Base-by-base conservation (phyloP, 1,140 invertebrate genomes). In the Caenorhabditis briggsae region DNA sequence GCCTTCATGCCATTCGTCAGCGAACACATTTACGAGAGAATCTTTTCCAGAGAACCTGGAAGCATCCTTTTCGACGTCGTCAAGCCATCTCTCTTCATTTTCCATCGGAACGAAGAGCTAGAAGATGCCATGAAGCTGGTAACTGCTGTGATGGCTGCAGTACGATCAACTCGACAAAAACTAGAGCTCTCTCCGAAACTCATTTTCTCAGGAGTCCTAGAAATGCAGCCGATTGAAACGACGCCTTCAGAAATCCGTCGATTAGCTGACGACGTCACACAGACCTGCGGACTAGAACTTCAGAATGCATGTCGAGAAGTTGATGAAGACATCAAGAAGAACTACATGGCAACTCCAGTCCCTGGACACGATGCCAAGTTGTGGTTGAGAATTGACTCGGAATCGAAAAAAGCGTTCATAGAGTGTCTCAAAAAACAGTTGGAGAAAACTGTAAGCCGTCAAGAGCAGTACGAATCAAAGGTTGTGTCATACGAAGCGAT, bases 1-100 rank as follows among this genome's bases (percentile, higher is more conserved):
- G 86, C 86, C 8, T 89, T 89, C 56, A 89, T 89, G 88, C 89
- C 89, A 3, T 89, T 89, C 55, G 85, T 89, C 20, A 58, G 87
- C 12, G 86, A 89, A 43, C 53, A 88, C 64, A 78, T 89, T 8
- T 89, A 84, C 61, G 83, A 89, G 18, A 12, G 83, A 16, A 59
- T 87, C 20, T 86, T 86, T 41, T n/a, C 46, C 7, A 74, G 85
- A 11, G 85, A 86, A 43, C 50, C 85, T 23, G 85, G 85, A 48
- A 56, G 46, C 23, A 86, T 86, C 41, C 55, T 78, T 33, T 86
- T 82, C 46, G 85, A 86, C 46, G 74, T 86, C 25, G 85, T 86
- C 18, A 86, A 86, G 50, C 61, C 84, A 23, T 85, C 84, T 11
- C 43, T 85, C 5, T 74, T 85, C 23, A 56, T 58, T 56, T 74